phyloP scores from a whole-genome alignment of 2,797 vertebrate genomes.

The Spinus olivaceus region DNA sequence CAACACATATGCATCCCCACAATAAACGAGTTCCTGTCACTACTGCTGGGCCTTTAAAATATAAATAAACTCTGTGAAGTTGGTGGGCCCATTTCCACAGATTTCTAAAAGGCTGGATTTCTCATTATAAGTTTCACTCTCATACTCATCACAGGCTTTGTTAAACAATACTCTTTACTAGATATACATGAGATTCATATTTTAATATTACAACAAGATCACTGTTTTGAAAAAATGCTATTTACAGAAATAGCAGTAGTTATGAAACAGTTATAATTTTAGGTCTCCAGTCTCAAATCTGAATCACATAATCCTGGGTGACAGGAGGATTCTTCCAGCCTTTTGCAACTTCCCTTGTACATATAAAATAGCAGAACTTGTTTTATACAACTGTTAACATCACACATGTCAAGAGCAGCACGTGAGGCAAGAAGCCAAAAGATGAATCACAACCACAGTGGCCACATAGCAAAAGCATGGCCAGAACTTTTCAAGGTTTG shows the following conservation, averaged over 20 bases:
- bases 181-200: neutral
- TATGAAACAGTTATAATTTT: neutral
- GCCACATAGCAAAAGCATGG: neutral
- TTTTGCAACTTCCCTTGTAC: neutral
- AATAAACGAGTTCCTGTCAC: neutral
- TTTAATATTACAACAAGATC: neutral
- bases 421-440: neutral
- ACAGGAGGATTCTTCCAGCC: neutral
- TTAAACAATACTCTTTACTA: neutral
- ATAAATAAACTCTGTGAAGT: neutral
- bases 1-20: accelerated
- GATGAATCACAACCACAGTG: neutral
- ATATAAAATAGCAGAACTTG: neutral
- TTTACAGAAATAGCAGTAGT: neutral
- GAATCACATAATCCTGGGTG: neutral
- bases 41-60: neutral
- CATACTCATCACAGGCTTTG: neutral
- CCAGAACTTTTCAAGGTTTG: constrained; percentile 9
- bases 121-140: neutral
- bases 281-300: neutral
- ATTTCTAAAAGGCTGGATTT: neutral
- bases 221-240: neutral
- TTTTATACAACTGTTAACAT: constrained; percentile 8
- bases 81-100: neutral
- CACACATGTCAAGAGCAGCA: neutral